Percentiles rank a stretch among this genome's conserved stretches.
Conservation (phyloP, 2,797 vertebrate genomes). For the Sebastes itinus region DNA sequence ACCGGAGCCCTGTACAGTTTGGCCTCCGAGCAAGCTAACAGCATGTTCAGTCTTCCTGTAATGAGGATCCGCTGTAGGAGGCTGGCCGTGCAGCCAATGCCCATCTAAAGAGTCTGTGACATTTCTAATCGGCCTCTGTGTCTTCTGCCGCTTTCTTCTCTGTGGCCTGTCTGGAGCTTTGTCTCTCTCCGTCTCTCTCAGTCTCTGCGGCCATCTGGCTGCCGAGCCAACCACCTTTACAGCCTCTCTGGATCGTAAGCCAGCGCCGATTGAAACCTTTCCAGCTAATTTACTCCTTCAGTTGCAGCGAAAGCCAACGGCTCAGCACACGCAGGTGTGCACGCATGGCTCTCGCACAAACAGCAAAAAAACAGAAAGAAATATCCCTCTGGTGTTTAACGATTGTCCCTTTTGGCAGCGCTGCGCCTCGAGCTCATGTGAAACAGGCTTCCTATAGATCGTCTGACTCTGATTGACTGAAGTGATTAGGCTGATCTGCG, state of each 20-base stretch:
- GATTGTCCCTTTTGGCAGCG: conserved; percentile 24
- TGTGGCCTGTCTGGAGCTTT: conserved; percentile 18
- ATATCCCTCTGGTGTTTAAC: conserved; percentile 7
- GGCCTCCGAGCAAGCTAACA: conserved; percentile 31
- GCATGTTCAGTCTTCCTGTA: conserved; percentile 47
- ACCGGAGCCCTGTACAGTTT: conserved; percentile 22
- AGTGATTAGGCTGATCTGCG: conserved; percentile 29
- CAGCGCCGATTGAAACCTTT: conserved; percentile 37
- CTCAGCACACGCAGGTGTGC: neutral
- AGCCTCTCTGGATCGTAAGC: neutral
- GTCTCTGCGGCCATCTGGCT: neutral
- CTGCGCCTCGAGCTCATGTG: neutral
- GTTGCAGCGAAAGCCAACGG: neutral
- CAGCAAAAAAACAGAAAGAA: neutral
- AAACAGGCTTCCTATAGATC: conserved; percentile 42
- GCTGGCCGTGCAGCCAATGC: conserved; percentile 19
- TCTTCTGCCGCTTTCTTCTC: conserved; percentile 11
- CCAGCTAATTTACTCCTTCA: conserved; percentile 50
- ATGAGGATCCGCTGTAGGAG: conserved; percentile 39
- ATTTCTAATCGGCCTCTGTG: conserved; percentile 38
- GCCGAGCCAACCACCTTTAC: neutral
- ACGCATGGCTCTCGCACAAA: neutral
- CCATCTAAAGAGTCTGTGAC: conserved; percentile 43
- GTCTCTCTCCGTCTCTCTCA: neutral
- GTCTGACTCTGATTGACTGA: conserved; percentile 27